These are phyloP conservation scores for Hydropotes inermis DNA, from an alignment of 2,113 vertebrate species.

Conservation along the genomic window DNA sequence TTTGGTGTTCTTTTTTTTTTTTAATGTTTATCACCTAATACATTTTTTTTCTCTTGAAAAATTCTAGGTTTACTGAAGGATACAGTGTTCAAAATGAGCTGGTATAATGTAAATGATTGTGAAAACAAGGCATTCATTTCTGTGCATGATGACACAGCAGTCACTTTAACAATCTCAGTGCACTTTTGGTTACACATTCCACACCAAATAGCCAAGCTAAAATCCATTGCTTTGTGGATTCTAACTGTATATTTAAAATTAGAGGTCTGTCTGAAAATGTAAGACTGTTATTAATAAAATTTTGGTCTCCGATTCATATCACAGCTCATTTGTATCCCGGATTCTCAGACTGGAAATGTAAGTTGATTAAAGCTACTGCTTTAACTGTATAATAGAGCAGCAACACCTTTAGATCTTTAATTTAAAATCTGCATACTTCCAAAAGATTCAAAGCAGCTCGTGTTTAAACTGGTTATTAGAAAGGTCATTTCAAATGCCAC, in stretches of 20 bases:
- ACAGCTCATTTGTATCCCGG: background rate
- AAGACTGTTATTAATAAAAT: background rate
- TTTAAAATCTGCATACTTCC: constrained; percentile 33
- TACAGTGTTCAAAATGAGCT: constrained; percentile 32
- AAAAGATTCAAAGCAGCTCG: constrained; percentile 12
- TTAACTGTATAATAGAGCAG: constrained; percentile 36
- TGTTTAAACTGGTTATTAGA: background rate
- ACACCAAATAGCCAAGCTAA: constrained; percentile 15
- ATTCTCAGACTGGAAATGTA: constrained; percentile 25
- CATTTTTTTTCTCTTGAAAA: background rate
- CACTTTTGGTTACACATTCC: constrained; percentile 9
- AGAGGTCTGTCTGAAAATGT: constrained; percentile 35
- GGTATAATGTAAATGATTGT: constrained; percentile 6
- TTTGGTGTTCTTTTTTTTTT: background rate
- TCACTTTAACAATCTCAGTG: background rate
- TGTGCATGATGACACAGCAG: constrained; percentile 53
- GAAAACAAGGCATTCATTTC: constrained; percentile 26
- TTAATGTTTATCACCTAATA: background rate
- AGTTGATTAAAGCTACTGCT: background rate
- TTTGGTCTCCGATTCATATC: background rate
- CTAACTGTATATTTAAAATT: constrained; percentile 26
- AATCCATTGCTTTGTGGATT: constrained; percentile 43
- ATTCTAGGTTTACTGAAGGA: background rate
- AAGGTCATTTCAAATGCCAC: background rate
- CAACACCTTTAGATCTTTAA: constrained; percentile 35